Base-by-base conservation (phyloP, 2,888 invertebrate genomes). In the Platerodrilus igneus region DNA sequence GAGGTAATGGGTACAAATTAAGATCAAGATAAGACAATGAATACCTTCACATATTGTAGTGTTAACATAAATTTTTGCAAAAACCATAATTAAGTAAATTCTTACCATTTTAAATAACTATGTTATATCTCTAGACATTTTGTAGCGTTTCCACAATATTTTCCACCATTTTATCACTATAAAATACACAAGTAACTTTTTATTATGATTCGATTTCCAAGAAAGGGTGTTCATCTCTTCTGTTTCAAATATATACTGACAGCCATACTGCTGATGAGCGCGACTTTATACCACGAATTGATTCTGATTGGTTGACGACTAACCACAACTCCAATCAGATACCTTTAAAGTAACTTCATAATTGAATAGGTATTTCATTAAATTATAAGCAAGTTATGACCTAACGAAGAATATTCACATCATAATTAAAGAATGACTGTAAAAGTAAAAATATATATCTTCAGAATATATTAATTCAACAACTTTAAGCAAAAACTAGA, bases 181-280 rank as follows among this genome's bases (percentile, higher is more conserved):
- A 43, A 55, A 51, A 59, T 58, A 54, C 53, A 32, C 48, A 48
- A 56, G 59, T 61, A 59, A 56, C 55, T 42, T 51, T 48, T 57
- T 60, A 62, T 62, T 59, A 59, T 62, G 55, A 58, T 55, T 58
- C 59, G 64, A 60, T 64, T 68, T 70, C 75, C 76, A 79, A 77
- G 81, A 82, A 80, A 86, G 84, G 85, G 81, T 82, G 78, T 78
- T 79, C 85, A 86, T 86, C 78, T 76, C 80, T 72, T 78, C 78
- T 80, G 78, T 79, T 81, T 84, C 86, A 87, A 85, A 88, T 92
- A 86, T 92, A 92, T 92, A 93, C 89, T 92, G 90, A 84, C 88
- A 86, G 87, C 88, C 87, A 89, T 88, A 81, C 85, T 86, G 85
- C 79, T 77, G 79, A 78, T 78, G 80, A 81, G 79, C 79, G 81